phyloP scores from a whole-genome alignment of 2,797 vertebrate species.

The Pangasius mekongensis region DNA sequence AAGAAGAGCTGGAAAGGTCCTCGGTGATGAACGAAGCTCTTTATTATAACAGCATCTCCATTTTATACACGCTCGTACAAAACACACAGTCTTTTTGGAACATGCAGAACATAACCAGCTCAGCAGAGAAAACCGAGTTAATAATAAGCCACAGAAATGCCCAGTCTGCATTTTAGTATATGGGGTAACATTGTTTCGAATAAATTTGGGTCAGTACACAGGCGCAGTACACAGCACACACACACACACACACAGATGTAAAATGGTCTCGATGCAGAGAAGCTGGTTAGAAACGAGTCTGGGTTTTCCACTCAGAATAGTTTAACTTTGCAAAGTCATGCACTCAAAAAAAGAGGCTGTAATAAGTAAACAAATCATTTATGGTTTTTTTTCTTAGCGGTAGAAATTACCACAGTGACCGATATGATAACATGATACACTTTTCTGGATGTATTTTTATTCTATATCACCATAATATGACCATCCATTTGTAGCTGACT shows the following conservation, averaged over 20 bases:
- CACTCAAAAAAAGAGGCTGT: not conserved
- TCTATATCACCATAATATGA: not conserved
- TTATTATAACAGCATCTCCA: constrained; percentile 49
- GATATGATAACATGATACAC: not conserved
- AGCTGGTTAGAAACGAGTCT: not conserved
- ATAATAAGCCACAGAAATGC: constrained; percentile 44
- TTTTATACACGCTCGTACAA: constrained; percentile 28
- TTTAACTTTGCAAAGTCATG: not conserved
- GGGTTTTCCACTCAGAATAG: not conserved
- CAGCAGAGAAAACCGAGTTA: constrained; percentile 32
- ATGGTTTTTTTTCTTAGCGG: not conserved
- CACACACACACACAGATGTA: not conserved
- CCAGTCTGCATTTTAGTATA: constrained; percentile 28
- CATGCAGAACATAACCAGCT: constrained; percentile 39
- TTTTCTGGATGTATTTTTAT: not conserved
- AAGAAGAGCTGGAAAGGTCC: not conserved
- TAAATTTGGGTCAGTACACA: constrained; percentile 26
- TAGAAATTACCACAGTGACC: not conserved
- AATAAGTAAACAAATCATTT: not conserved
- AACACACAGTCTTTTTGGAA: constrained; percentile 22
- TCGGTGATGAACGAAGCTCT: constrained; percentile 36
- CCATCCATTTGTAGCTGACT: not conserved
- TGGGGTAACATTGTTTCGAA: constrained; percentile 25
- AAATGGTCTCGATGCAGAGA: not conserved
- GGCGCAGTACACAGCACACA: not conserved